Evolutionary conservation across 2,797 vertebrate genomes (phyloP).

Genomic region (Tinamus major): DNA sequence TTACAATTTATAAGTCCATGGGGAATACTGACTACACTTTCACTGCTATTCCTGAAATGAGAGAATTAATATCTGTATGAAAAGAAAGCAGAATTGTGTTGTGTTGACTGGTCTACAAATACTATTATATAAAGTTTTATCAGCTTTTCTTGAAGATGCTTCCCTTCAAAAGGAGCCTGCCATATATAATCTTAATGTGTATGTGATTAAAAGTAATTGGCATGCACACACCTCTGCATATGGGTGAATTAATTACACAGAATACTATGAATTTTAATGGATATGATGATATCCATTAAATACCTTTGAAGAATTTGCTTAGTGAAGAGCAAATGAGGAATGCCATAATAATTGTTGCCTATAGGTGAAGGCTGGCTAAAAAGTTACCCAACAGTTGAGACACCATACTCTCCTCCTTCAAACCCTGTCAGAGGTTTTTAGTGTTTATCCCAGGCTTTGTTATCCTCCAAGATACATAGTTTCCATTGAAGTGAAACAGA

Average conservation of each 20-base stretch:
- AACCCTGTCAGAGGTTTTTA: slow-evolving; percentile 74
- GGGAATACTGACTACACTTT: neutral
- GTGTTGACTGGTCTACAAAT: neutral
- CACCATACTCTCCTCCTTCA: slow-evolving; percentile 38
- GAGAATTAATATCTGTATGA: neutral
- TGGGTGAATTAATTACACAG: slow-evolving; percentile 20
- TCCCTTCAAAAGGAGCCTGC: neutral
- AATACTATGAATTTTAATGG: slow-evolving; percentile 38
- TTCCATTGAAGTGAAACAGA: slow-evolving; percentile 86
- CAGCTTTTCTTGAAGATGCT: neutral
- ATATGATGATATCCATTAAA: neutral
- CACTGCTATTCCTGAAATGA: neutral
- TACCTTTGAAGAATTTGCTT: slow-evolving; percentile 29
- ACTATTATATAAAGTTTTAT: neutral
- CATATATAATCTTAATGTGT: neutral
- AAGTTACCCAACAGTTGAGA: slow-evolving; percentile 73
- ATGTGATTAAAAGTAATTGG: neutral
- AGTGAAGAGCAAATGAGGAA: neutral
- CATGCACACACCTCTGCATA: neutral
- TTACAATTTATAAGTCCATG: slow-evolving; percentile 14
- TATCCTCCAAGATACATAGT: slow-evolving; percentile 85
- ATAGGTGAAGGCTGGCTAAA: slow-evolving; percentile 65
- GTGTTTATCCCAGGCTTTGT: slow-evolving; percentile 83
- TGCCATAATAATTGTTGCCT: slow-evolving; percentile 36
- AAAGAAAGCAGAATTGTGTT: neutral